Evolutionary conservation across 2,113 vertebrate species (phyloP), one percentile per base, ranked within the genome.

Genomic region (Polypterus bichir): DNA sequence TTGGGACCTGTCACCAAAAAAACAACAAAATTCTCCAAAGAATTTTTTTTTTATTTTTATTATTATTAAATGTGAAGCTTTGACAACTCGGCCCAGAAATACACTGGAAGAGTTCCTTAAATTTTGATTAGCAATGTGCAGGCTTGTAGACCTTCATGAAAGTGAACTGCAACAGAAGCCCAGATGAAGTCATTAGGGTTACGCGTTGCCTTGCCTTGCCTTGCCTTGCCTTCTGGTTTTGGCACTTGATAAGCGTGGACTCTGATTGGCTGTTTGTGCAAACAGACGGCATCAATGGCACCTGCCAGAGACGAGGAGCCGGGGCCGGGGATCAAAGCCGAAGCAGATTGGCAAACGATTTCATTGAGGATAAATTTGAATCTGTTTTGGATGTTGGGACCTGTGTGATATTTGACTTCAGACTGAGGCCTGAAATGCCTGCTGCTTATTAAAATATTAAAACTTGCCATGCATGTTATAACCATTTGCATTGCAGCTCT

Each of bases 1-100:
- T 27, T 27, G 27, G 27, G 27, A 27, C 27, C 27, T 27, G 27
- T 27, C 27, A 27, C 27, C 27, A 27, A 27, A 27, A 27, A 27
- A 27, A 27, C 27, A 27, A 27, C 27, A 27, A 27, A 27, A 27
- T 27, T 27, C 27, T 27, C 27, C 27, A 1, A 27, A 27, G 27
- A 27, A 27, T 27, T 27, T 27, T 27, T 27, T 27, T 27, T 27
- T 27, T 27, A 1, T 27, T 4, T 62, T 62, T 58, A 44, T 69
- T 69, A 44, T 46, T 61, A 61, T 54, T 59, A 11, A 68, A 64
- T 60, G 68, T 74, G 86, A 87, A 88, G 87, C 85, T 77, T 72
- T 88, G 86, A 86, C 86, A 88, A 88, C 84, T 88, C 81, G 73
- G 74, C 81, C 82, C 79, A 88, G 87, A 88, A 88, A 88, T 88